Evolutionary conservation across 2,113 vertebrate genomes (phyloP).

Genomic region (Phaethon lepturus): DNA sequence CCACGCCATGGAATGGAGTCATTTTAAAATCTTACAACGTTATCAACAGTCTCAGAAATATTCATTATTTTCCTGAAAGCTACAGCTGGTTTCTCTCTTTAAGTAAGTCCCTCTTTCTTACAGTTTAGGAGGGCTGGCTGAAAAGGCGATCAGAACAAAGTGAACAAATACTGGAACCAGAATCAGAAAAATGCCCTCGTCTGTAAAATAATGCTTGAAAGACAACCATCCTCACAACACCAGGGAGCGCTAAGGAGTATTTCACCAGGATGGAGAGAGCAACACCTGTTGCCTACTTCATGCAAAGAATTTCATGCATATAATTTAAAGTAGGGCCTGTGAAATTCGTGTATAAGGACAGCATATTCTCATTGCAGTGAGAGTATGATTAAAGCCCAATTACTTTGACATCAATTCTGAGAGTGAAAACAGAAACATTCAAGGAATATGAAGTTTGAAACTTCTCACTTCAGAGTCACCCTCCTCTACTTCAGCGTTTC

Average conservation of each 20-base stretch:
- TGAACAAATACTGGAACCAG: not conserved
- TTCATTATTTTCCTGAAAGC: not conserved
- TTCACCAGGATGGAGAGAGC: not conserved
- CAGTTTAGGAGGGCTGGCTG: not conserved
- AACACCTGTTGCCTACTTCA: not conserved
- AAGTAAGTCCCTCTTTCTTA: not conserved
- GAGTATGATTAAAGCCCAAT: not conserved
- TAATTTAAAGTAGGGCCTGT: not conserved
- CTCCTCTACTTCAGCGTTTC: not conserved
- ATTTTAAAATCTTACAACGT: not conserved
- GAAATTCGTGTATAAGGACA: not conserved
- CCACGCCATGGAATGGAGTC: not conserved
- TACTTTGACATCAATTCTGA: not conserved
- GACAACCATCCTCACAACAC: not conserved
- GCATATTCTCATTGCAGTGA: not conserved
- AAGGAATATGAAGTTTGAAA: not conserved
- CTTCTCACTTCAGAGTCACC: not conserved
- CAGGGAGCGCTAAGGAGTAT: not conserved
- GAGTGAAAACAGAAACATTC: not conserved
- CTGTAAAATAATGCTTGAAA: not conserved
- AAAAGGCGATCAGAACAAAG: not conserved
- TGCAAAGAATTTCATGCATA: not conserved
- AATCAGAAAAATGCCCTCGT: not conserved
- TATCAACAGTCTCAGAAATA: not conserved
- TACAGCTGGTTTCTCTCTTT: not conserved